Evolutionary conservation across 2,113 vertebrate species (phyloP), one percentile per base, ranked within the genome.

Genomic region (Pomatorhinus ruficollis): DNA sequence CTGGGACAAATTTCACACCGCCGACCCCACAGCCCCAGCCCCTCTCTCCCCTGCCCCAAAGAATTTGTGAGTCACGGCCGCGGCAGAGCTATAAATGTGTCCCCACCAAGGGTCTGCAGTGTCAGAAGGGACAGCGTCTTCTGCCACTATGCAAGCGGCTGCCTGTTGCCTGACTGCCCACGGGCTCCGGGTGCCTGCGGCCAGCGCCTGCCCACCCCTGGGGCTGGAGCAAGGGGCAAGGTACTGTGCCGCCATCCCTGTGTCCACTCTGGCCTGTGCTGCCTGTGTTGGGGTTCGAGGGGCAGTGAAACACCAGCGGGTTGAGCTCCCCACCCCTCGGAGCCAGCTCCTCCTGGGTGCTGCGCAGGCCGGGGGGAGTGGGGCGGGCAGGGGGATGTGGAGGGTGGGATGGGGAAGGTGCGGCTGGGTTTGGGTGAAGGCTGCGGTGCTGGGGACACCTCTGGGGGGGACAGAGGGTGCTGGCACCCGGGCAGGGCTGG

Each of bases 1-100:
- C 96, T 98, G 98, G 98, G 95, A 95, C 95, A 97, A 93, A 97
- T 97, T 98, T 98, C 97, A 97, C 98, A 98, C 97, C 77, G 75
- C 78, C 54, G 76, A 59, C 79, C 59, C 75, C 49, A 22, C 70
- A 83, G 33, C 40, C 61, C 64, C 35, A 33, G 22, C 64, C 79
- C 86, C 84, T 65, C 35, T 0, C 44, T 78, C 52, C 70, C 78
- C 72, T 74, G 59, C 68, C 63, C 66, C 15, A 22, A 96, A 94
- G 96, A 96, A 97, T 95, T 80, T 70, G 93, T 85, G 86, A 96
- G 94, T 70, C 72, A 64, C 49, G 9, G 56, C 72, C 11, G 1
- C 42, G 94, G 78, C 72, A 93, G 90, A 90, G 83, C 97, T 98
- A 97, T 97, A 98, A 97, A 97, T 79, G 90, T 72, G 90, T 90